These are phyloP conservation scores for Lonchura striata DNA, from an alignment of 2,113 vertebrate species.

Conservation along the genomic window DNA sequence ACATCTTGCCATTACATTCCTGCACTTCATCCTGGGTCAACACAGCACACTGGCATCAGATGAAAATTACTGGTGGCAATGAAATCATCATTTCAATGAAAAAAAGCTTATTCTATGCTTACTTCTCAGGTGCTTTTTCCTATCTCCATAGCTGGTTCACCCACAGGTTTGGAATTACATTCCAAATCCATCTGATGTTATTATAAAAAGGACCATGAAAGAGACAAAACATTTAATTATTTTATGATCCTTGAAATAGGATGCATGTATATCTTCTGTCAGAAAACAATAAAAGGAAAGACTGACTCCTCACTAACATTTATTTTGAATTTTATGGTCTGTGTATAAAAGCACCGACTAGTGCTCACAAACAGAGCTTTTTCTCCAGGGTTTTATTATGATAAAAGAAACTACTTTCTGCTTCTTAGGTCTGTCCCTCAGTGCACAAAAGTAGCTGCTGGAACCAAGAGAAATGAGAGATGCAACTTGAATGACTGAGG, in stretches of 20 bases:
- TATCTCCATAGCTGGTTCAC: not conserved
- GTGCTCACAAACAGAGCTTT: not conserved
- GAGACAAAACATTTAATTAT: not conserved
- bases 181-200: not conserved
- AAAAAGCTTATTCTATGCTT: not conserved
- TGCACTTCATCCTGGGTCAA: not conserved
- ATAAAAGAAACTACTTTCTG: slow-evolving; percentile 20
- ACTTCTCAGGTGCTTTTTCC: not conserved
- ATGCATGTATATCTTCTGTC: not conserved
- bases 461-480: not conserved
- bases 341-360: not conserved
- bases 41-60: not conserved
- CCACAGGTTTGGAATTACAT: not conserved
- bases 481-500: not conserved
- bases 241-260: not conserved
- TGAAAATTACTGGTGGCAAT: not conserved
- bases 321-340: not conserved
- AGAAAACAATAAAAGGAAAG: not conserved
- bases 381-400: not conserved
- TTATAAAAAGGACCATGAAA: not conserved
- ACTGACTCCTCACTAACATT: not conserved
- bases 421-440: slow-evolving; percentile 2
- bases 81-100: not conserved
- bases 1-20: not conserved
- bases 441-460: not conserved